Evolutionary conservation across 2,888 invertebrate species (phyloP).

Genomic region (Pristionchus fissidentatus): DNA sequence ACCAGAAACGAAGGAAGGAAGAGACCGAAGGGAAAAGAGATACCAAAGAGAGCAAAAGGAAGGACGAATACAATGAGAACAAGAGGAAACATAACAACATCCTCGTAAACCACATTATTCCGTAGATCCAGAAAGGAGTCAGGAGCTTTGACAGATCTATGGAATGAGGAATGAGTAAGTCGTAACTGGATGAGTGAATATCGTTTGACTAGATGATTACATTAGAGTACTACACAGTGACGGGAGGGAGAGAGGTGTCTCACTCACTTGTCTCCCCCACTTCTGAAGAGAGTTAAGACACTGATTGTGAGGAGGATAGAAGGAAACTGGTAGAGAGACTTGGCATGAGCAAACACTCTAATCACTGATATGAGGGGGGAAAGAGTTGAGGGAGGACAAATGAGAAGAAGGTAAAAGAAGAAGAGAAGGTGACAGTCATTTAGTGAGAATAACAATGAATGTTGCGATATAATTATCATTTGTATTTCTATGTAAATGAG

Average conservation of each 20-base stretch:
- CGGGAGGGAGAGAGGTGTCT: neutral
- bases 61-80: neutral
- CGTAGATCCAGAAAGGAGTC: no score
- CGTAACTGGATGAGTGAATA: neutral
- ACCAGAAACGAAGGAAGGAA: no score
- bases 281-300: constrained; percentile 11
- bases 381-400: neutral
- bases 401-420: neutral
- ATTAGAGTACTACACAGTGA: neutral
- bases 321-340: constrained; percentile 31
- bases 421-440: no score
- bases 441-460: no score
- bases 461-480: no score
- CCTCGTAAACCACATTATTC: no score
- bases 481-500: neutral
- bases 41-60: neutral
- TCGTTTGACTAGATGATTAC: neutral
- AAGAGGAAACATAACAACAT: no score
- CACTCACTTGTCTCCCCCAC: no score
- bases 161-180: neutral
- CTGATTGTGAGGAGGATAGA: neutral
- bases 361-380: neutral
- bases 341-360: constrained; percentile 26
- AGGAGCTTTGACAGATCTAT: neutral
- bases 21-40: no score